phyloP scores from a whole-genome alignment of 1,140 invertebrate species.

The Nebria ingens region DNA sequence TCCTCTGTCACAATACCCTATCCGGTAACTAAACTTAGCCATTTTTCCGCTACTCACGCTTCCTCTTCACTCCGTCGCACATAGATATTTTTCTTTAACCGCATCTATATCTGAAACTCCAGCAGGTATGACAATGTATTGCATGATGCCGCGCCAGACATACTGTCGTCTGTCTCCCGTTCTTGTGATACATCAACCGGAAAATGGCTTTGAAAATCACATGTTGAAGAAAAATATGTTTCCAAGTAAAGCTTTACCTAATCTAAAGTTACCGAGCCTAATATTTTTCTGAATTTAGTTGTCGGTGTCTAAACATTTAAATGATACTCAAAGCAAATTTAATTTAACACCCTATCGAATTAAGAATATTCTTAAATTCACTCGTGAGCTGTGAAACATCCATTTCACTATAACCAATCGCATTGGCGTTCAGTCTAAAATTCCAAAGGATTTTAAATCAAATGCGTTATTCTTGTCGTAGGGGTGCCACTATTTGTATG shows the following conservation, averaged over 20 bases:
- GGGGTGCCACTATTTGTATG: neutral
- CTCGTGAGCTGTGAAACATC: no score
- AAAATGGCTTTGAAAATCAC: slow-evolving; percentile 8
- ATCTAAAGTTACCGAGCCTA: no score
- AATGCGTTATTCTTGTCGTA: no score
- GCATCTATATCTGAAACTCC: neutral
- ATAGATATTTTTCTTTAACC: neutral
- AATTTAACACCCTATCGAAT: no score
- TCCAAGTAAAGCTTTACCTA: no score
- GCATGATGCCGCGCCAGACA: neutral
- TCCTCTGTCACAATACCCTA: slow-evolving; percentile 6
- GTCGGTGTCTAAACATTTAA: no score
- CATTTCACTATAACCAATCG: no score
- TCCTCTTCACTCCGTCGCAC: neutral
- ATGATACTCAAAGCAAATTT: no score
- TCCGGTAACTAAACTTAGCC: neutral
- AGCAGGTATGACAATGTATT: slow-evolving; percentile 1
- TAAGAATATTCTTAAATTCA: no score
- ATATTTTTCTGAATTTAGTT: no score
- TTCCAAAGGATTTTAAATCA: no score
- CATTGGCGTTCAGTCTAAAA: no score
- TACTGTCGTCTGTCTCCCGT: neutral
- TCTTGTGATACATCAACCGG: slow-evolving; percentile 5
- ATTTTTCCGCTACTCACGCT: neutral
- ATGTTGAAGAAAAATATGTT: neutral